phyloP scores from a whole-genome alignment of 2,113 vertebrate genomes.

The Pteropus alecto region DNA sequence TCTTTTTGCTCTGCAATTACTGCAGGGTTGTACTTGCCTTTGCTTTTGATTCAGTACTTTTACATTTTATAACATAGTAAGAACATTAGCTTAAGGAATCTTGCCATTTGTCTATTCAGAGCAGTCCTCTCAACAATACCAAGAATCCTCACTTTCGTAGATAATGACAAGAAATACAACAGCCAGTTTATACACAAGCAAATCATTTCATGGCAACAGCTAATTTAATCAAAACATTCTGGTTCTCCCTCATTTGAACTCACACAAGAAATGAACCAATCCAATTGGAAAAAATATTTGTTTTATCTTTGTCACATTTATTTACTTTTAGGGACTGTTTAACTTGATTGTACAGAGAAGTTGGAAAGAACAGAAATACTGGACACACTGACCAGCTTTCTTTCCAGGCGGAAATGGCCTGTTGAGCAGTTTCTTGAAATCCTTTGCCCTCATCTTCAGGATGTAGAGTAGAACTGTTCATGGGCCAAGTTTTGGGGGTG shows the following conservation, averaged over 20 bases:
- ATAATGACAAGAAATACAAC: conserved; percentile 38
- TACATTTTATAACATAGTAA: not conserved
- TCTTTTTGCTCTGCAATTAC: not conserved
- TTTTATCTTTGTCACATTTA: conserved; percentile 69
- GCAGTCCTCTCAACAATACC: conserved; percentile 28
- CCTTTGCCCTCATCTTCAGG: not conserved
- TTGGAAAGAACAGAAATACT: conserved; percentile 36
- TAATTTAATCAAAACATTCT: conserved; percentile 65
- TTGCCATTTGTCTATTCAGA: not conserved
- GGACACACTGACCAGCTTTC: not conserved
- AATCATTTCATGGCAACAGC: conserved; percentile 44
- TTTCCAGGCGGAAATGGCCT: not conserved
- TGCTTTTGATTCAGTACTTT: not conserved
- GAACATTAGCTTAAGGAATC: conserved; percentile 44
- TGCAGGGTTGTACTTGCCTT: not conserved
- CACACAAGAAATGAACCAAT: conserved; percentile 37
- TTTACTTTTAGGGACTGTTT: conserved; percentile 70
- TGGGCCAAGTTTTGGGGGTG: not conserved
- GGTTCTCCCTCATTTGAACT: conserved; percentile 38
- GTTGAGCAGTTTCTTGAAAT: not conserved
- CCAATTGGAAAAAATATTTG: conserved; percentile 68
- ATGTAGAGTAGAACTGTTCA: not conserved
- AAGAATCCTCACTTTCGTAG: conserved; percentile 48
- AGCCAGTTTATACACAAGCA: conserved; percentile 19
- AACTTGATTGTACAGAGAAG: conserved; percentile 52